Base-by-base conservation (phyloP, 2,888 invertebrate species). In the Chromoteleia sp. region DNA sequence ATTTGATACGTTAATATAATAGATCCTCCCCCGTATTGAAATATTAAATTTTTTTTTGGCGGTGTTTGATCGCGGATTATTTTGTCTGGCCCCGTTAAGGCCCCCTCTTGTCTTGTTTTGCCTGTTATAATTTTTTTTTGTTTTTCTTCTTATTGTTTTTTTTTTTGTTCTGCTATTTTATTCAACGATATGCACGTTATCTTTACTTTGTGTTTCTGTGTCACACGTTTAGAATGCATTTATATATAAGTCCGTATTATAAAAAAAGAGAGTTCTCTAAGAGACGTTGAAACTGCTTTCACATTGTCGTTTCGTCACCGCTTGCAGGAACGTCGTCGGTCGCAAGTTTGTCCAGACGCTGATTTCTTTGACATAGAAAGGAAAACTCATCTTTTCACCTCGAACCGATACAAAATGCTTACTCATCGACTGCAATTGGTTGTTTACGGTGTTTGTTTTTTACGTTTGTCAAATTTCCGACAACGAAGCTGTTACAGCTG, bases 311-410 rank as follows among this genome's bases (percentile, higher is more conserved):
- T 90, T 88, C 89, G 86, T 87, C 88, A 86, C 83, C 81, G 75
- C 77, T 78, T 83, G 82, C 84, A 82, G 86, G 83, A 87, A 84
- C 85, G 83, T 80, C 85, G 84, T 76, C 78, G 68, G 75, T 83
- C 75, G 67, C 50, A 30, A 58, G 61, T 67, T 56, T 61, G 68
- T 63, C 80, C 83, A 70, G 71, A 77, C 83, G 83, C 71, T 85
- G 87, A 88, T 89, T 89, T 89, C 88, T 89, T 89, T 88, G 88
- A 87, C 88, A 87, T 86, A 86, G 87, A 89, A 88, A 89, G 87
- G 85, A 89, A 90, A 89, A 89, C 84, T 81, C 82, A 70, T 75
- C 85, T 65, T 63, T 82, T 61, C 70, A 77, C 75, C 63, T 82
- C 50, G 36, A 63, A 68, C 25, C 48, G 17, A 65, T 75, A 48